These are phyloP conservation scores for Scaptodrosophila lebanonensis DNA, from an alignment of 1,140 invertebrate species.

Conservation along the genomic window DNA sequence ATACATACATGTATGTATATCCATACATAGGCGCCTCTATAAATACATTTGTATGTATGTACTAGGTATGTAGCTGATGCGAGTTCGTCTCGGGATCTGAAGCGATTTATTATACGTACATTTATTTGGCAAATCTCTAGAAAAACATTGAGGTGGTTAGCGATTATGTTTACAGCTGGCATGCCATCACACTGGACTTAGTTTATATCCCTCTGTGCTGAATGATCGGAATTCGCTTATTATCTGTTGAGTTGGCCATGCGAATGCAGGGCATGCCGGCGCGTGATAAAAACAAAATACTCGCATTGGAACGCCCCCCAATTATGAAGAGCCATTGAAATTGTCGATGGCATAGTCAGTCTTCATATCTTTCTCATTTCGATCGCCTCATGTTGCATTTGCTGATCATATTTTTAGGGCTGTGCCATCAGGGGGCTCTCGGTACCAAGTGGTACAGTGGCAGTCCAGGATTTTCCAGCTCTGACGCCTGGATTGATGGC, in stretches of 20 bases:
- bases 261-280: too few species aligned
- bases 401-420: not conserved
- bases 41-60: slow-evolving; percentile 2
- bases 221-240: slow-evolving; percentile 9
- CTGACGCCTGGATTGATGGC: slow-evolving; percentile 46
- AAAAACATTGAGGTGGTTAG: not conserved
- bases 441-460: slow-evolving; percentile 49
- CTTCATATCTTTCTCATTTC: not conserved
- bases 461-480: slow-evolving; percentile 33
- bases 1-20: slow-evolving; percentile 8
- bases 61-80: not conserved
- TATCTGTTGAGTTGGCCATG: slow-evolving; percentile 6
- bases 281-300: not conserved
- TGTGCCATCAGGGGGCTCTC: slow-evolving; percentile 4
- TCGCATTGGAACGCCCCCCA: slow-evolving; percentile 60
- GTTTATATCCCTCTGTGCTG: slow-evolving; percentile 6
- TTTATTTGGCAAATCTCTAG: slow-evolving; percentile 42
- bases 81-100: slow-evolving; percentile 28
- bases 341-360: slow-evolving; percentile 22
- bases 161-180: slow-evolving; percentile 17
- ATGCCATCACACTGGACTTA: slow-evolving; percentile 6
- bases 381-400: slow-evolving; percentile 28
- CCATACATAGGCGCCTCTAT: slow-evolving; percentile 1
- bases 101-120: slow-evolving; percentile 50
- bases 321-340: not conserved